Percentiles rank a stretch among this genome's conserved stretches.
Conservation (phyloP, 2,113 vertebrate genomes). For the Gila orcuttii region DNA sequence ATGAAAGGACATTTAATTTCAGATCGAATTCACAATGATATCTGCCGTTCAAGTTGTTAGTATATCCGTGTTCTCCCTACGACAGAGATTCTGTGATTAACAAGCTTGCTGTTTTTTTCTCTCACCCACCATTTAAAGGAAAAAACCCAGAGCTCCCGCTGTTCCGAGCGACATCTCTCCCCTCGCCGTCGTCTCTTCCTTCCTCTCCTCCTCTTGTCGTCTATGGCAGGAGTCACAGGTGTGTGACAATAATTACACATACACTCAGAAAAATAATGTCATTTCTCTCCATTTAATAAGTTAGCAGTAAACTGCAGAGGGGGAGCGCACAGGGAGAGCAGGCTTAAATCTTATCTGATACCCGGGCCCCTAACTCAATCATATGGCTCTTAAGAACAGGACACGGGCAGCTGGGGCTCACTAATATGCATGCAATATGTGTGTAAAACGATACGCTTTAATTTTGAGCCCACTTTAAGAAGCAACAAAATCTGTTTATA, state of each 20-base stretch:
- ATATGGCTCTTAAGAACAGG: slow-evolving; percentile 99
- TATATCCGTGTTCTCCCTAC: slow-evolving; percentile 74
- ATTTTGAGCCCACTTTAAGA: slow-evolving; percentile 97
- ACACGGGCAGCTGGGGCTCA: slow-evolving; percentile 94
- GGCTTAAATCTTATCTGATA: slow-evolving; percentile 93
- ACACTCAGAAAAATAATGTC: slow-evolving; percentile 92
- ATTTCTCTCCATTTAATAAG: slow-evolving; percentile 97
- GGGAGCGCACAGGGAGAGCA: slow-evolving; percentile 78
- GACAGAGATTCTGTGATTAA: slow-evolving; percentile 80
- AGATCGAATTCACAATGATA: slow-evolving; percentile 43
- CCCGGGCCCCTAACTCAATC: slow-evolving; percentile 97
- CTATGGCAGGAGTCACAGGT: slow-evolving; percentile 92
- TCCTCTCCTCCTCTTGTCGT: slow-evolving; percentile 54
- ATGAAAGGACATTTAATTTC: slow-evolving; percentile 43
- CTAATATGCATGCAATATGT: slow-evolving; percentile 98
- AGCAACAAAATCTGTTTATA: slow-evolving; percentile 96
- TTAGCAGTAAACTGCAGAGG: slow-evolving; percentile 93
- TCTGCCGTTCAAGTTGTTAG: slow-evolving; percentile 75
- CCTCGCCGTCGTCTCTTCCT: slow-evolving; percentile 46
- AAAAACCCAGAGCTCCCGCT: slow-evolving; percentile 70
- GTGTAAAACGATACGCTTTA: slow-evolving; percentile 99
- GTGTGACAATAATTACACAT: slow-evolving; percentile 95
- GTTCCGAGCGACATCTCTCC: slow-evolving; percentile 72
- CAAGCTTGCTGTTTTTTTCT: slow-evolving; percentile 76
- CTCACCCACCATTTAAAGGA: slow-evolving; percentile 68